Evolutionary conservation across 2,888 invertebrate genomes (phyloP).

Genomic region (Anorthoa munda): DNA sequence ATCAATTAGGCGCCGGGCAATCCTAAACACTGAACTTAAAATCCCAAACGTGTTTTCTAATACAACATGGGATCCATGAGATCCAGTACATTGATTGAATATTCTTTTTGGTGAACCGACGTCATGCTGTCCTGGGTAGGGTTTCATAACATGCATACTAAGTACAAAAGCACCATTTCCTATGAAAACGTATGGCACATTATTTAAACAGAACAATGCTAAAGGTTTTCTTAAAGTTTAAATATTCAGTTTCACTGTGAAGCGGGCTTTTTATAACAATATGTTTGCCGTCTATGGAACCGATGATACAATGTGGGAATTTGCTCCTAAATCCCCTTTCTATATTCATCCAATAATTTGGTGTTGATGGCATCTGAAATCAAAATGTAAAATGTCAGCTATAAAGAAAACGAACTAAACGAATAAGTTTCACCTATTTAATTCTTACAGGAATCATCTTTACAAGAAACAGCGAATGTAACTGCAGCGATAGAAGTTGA

Average conservation of each 20-base stretch:
- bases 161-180: conserved; percentile 71
- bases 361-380: conserved; percentile 38
- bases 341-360: conserved; percentile 36
- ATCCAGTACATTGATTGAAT: too few relatives aligned
- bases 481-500: too few relatives aligned
- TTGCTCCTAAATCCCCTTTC: conserved; percentile 49
- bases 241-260: conserved; percentile 53
- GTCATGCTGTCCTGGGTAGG: too few relatives aligned
- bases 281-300: conserved; percentile 69
- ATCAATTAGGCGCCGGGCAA: too few relatives aligned
- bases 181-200: conserved; percentile 70
- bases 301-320: conserved; percentile 57
- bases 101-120: too few relatives aligned
- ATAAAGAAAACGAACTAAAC: too few relatives aligned
- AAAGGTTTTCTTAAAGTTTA: conserved; percentile 66
- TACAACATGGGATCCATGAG: too few relatives aligned
- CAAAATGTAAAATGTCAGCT: conserved; percentile 12
- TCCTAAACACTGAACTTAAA: too few relatives aligned
- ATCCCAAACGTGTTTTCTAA: neutral
- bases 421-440: too few relatives aligned
- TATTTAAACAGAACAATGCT: conserved; percentile 62
- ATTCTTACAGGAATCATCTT: too few relatives aligned
- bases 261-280: conserved; percentile 62
- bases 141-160: conserved; percentile 68
- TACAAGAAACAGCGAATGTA: too few relatives aligned